Percentiles rank a stretch among this genome's conserved stretches.
Conservation (phyloP, 2,888 invertebrate species). For the Pandemis heparana region DNA sequence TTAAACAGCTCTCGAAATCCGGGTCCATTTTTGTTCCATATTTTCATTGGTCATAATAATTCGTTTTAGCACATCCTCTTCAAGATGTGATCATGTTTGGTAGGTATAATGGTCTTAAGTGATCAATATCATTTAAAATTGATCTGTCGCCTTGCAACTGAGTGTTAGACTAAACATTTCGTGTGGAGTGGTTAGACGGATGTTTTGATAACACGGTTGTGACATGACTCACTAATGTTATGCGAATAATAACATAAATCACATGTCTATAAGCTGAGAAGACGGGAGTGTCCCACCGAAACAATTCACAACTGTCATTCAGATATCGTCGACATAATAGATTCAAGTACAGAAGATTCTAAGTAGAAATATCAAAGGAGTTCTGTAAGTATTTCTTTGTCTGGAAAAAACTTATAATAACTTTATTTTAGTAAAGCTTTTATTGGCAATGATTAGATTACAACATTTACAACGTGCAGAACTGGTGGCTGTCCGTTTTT, state of each 20-base stretch:
- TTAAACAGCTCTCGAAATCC: no score
- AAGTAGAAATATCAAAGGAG: neutral
- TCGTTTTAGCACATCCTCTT: no score
- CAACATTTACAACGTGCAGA: no score
- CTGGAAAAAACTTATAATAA: no score
- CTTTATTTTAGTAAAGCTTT: no score
- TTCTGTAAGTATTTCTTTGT: neutral
- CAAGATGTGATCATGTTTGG: no score
- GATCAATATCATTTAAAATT: neutral
- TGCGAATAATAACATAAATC: constrained; percentile 11
- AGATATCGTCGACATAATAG: neutral
- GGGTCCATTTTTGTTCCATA: no score
- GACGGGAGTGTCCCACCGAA: neutral
- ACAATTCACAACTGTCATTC: neutral
- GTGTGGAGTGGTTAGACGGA: constrained; percentile 6
- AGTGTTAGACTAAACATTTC: constrained; percentile 3
- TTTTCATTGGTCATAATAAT: no score
- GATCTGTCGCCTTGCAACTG: neutral
- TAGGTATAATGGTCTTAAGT: no score
- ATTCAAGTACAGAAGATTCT: no score
- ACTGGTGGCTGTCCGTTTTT: no score
- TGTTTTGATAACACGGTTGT: constrained; percentile 7
- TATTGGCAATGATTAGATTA: no score
- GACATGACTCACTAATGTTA: constrained; percentile 6
- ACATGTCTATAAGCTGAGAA: neutral